These are phyloP conservation scores for Calycopis cecrops DNA, from an alignment of 1,140 invertebrate species.

Conservation along the genomic window DNA sequence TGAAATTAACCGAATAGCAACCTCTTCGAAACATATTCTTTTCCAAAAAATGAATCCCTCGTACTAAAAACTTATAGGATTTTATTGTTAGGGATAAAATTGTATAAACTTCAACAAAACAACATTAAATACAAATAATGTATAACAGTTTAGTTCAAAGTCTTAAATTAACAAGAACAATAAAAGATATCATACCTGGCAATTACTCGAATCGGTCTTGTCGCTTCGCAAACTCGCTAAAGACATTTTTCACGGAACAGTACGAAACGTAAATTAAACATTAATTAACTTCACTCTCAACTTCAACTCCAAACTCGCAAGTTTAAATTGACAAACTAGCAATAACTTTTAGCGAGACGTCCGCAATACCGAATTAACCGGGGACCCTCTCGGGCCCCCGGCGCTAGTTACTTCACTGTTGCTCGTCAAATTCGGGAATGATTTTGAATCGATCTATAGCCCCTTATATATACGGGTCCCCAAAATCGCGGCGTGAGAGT, in stretches of 20 bases:
- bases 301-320: conserved; percentile 24
- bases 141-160: conserved; percentile 3
- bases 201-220: conserved; percentile 32
- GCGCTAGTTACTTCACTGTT: conserved; percentile 38
- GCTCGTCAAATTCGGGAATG: conserved; percentile 48
- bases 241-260: conserved; percentile 37
- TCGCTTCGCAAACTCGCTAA: conserved; percentile 31
- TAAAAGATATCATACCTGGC: conserved; percentile 40
- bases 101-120: too few species aligned
- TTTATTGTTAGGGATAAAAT: too few species aligned
- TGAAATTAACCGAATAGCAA: too few species aligned
- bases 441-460: conserved; percentile 24
- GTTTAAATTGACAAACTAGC: conserved; percentile 51
- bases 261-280: conserved; percentile 42
- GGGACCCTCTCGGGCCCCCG: conserved; percentile 50
- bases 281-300: conserved; percentile 45
- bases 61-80: too few species aligned
- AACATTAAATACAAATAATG: conserved; percentile 5
- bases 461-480: conserved; percentile 55
- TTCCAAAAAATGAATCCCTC: too few species aligned
- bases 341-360: conserved; percentile 33
- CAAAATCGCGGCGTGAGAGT: conserved; percentile 60
- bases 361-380: conserved; percentile 31
- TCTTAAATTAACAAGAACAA: conserved; percentile 24
- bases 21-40: too few species aligned